phyloP scores from a whole-genome alignment of 1,140 invertebrate genomes.

The Gerris buenoi region DNA sequence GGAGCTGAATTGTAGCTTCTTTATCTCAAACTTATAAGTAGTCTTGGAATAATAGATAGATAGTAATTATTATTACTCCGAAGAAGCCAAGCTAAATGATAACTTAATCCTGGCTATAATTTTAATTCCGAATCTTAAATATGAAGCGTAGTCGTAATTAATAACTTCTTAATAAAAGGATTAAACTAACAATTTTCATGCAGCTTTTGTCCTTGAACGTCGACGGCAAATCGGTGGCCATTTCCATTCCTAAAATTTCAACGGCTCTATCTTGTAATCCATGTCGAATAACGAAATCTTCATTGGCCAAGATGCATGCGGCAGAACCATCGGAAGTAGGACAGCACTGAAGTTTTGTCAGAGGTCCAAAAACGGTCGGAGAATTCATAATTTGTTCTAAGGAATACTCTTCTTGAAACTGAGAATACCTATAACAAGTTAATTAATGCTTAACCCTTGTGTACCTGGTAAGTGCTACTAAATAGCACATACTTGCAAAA shows the following conservation, averaged over 20 bases:
- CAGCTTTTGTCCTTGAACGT: constrained; percentile 72
- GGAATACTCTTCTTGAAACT: constrained; percentile 78
- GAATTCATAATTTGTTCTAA: constrained; percentile 78
- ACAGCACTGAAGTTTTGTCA: constrained; percentile 92
- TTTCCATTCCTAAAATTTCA: constrained; percentile 90
- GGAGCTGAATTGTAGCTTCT: no score
- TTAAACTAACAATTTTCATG: constrained; percentile 59
- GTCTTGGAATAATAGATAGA: constrained; percentile 2
- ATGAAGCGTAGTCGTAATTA: no score
- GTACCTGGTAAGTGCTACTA: no score
- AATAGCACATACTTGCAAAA: no score
- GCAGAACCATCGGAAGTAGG: constrained; percentile 93
- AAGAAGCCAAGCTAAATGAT: no score
- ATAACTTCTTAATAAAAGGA: no score
- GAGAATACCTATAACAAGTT: constrained; percentile 67
- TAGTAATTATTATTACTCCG: no score
- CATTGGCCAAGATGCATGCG: constrained; percentile 76
- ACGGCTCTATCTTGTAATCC: constrained; percentile 72
- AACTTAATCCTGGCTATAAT: no score
- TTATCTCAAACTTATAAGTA: no score
- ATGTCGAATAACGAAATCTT: constrained; percentile 73
- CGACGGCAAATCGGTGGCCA: constrained; percentile 77
- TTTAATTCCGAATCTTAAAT: no score
- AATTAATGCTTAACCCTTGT: no score
- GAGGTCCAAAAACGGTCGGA: constrained; percentile 66